A percentile compares a stretch with the other conserved stretches of the same genome.
Conservation (phyloP, 2,888 invertebrate species). For the Drepanosiphum platanoidis region DNA sequence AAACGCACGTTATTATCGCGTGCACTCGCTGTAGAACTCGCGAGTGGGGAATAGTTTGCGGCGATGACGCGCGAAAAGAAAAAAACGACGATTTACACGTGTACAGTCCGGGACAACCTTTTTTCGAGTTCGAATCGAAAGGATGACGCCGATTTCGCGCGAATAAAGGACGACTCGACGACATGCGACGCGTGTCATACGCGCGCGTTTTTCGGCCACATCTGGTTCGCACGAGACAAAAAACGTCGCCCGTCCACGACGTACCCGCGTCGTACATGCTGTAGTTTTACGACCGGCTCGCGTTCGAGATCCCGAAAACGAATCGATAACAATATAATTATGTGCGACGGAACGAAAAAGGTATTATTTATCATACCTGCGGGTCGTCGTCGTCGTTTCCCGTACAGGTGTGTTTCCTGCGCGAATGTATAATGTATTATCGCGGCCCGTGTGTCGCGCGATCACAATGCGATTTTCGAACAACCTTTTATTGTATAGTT, state of each 20-base stretch:
- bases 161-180: not conserved
- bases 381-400: not conserved
- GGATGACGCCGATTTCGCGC: not conserved
- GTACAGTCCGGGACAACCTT: too few relatives aligned
- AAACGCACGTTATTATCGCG: too few relatives aligned
- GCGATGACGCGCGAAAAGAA: too few relatives aligned
- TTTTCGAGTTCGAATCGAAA: not conserved
- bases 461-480: not conserved
- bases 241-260: not conserved
- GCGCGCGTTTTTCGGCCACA: not conserved
- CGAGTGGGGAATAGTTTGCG: too few relatives aligned
- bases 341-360: not conserved
- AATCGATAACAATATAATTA: not conserved
- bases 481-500: not conserved
- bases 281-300: not conserved
- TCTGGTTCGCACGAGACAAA: too few relatives aligned
- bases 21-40: too few relatives aligned
- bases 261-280: not conserved
- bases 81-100: too few relatives aligned
- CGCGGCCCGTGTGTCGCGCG: not conserved
- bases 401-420: not conserved
- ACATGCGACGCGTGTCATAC: not conserved
- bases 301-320: not conserved
- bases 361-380: not conserved
- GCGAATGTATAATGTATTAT: too few relatives aligned